Evolutionary conservation across 64 coral and sea anemone genomes (phyloP).

Genomic region (Montipora sp.): DNA sequence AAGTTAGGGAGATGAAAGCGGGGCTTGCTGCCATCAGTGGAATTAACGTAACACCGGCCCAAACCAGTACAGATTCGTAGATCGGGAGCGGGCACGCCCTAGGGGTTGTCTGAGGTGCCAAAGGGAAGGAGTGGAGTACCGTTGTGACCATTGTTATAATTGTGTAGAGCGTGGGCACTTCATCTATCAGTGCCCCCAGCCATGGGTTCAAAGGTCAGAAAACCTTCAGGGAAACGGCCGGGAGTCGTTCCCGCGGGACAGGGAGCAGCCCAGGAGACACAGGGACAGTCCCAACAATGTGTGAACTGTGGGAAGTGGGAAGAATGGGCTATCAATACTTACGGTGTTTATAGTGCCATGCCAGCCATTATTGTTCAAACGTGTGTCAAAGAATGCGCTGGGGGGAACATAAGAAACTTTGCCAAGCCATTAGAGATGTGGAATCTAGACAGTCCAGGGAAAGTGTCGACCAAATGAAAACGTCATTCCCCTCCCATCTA

Average conservation of each 20-base stretch:
- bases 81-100: neutral
- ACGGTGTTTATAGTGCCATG: no score
- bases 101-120: neutral
- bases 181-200: no score
- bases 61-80: neutral
- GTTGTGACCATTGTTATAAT: slow-evolving; percentile 15
- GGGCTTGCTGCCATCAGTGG: neutral
- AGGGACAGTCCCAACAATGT: no score
- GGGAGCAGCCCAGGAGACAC: neutral
- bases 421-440: no score
- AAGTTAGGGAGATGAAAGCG: neutral
- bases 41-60: neutral
- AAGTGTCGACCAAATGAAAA: no score
- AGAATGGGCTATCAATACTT: no score
- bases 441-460: no score
- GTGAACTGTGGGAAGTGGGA: no score
- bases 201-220: neutral
- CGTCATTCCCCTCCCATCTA: no score
- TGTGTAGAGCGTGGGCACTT: no score
- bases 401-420: neutral
- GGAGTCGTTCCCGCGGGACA: neutral
- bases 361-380: neutral
- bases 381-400: neutral
- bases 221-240: neutral
- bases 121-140: slow-evolving; percentile 8